Evolutionary conservation across 2,888 invertebrate species (phyloP).

Genomic region (Ophion costatus): DNA sequence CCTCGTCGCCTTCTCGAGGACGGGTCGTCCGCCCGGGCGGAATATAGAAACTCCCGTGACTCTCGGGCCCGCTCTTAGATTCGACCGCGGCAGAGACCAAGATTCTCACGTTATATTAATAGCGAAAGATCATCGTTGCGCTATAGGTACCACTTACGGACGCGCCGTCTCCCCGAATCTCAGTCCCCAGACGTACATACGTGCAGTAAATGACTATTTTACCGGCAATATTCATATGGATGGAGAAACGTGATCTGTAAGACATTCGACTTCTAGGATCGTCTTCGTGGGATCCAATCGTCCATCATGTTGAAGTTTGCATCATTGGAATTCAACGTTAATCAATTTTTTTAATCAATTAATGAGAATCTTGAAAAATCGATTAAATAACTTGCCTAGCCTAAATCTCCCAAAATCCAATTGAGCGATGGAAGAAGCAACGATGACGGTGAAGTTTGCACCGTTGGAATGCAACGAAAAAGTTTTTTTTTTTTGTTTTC

Average conservation of each 20-base stretch:
- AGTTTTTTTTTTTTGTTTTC: too few species aligned
- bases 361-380: background rate
- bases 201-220: background rate
- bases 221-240: background rate
- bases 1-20: constrained; percentile 42
- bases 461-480: too few species aligned
- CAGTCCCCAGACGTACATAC: constrained; percentile 40
- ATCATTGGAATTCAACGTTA: background rate
- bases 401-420: too few species aligned
- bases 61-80: constrained; percentile 25
- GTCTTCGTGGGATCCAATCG: too few species aligned
- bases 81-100: constrained; percentile 61
- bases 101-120: constrained; percentile 73
- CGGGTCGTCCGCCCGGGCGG: constrained; percentile 30
- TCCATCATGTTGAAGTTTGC: background rate
- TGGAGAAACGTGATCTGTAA: too few species aligned
- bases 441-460: too few species aligned
- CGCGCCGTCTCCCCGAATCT: constrained; percentile 37
- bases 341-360: background rate
- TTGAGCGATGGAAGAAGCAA: too few species aligned
- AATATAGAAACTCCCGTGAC: constrained; percentile 35
- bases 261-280: too few species aligned
- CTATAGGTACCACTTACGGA: constrained; percentile 63
- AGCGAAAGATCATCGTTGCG: constrained; percentile 69
- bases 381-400: background rate